Conservation (phyloP, 2,113 vertebrate species). For the Terrapene triunguis region DNA sequence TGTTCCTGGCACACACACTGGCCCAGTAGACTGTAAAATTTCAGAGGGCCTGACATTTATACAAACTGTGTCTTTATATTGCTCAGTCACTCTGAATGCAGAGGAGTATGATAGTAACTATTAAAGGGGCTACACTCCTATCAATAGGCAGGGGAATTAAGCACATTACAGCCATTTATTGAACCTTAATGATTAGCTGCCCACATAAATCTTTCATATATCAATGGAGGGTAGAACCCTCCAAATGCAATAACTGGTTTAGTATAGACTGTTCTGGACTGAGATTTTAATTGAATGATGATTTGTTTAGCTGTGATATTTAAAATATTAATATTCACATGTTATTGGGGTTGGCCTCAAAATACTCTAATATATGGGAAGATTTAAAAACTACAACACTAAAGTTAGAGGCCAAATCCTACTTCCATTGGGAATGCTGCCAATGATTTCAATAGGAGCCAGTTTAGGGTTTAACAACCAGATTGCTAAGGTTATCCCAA, state of each 20-base stretch:
- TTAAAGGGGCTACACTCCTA: not conserved
- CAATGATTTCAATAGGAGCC: not conserved
- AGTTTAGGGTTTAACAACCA: not conserved
- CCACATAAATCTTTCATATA: rapidly evolving
- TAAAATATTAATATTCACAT: not conserved
- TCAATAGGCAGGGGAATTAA: not conserved
- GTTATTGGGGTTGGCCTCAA: not conserved
- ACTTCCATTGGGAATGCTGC: not conserved
- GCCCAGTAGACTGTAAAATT: not conserved
- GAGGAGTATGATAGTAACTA: not conserved
- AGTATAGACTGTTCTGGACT: not conserved
- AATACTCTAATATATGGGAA: not conserved
- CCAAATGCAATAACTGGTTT: not conserved
- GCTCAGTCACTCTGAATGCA: not conserved
- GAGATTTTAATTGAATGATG: not conserved
- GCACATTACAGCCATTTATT: not conserved
- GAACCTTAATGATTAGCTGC: not conserved
- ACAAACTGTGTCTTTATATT: not conserved
- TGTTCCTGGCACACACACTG: not conserved
- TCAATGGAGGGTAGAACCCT: not conserved
- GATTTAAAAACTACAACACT: not conserved
- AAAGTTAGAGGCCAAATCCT: not conserved
- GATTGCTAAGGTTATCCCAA: not conserved
- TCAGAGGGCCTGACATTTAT: not conserved
- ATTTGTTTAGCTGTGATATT: not conserved